Evolutionary conservation across 2,888 invertebrate genomes (phyloP).

Genomic region (Shargacucullia verbasci): DNA sequence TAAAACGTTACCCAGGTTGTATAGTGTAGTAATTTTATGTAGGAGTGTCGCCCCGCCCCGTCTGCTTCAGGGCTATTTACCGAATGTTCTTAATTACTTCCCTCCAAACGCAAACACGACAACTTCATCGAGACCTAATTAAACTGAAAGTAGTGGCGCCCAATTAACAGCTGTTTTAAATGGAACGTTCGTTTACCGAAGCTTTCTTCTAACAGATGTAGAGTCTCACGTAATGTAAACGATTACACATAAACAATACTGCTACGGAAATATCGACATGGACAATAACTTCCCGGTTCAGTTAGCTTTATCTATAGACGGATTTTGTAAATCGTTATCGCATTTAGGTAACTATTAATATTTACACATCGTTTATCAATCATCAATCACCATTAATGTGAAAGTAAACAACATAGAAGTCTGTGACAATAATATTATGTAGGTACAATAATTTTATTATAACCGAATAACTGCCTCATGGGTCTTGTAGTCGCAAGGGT

Average conservation of each 20-base stretch:
- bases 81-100: conserved; percentile 77
- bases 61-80: conserved; percentile 68
- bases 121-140: conserved; percentile 66
- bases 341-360: too few species aligned
- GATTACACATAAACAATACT: conserved; percentile 27
- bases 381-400: too few species aligned
- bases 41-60: conserved; percentile 79
- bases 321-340: conserved; percentile 1
- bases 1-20: conserved; percentile 64
- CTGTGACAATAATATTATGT: too few species aligned
- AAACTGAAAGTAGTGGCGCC: conserved; percentile 43
- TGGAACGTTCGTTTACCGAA: conserved; percentile 20
- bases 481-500: too few species aligned
- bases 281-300: conserved; percentile 33
- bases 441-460: too few species aligned
- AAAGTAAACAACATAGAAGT: too few species aligned
- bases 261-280: conserved; percentile 21
- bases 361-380: too few species aligned
- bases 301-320: conserved; percentile 7
- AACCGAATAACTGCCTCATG: too few species aligned
- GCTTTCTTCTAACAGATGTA: conserved; percentile 40
- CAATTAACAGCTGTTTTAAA: conserved; percentile 38
- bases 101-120: conserved; percentile 71
- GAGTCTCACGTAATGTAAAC: conserved; percentile 34
- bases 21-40: conserved; percentile 68